Conservation (phyloP, 2,113 vertebrate genomes). For the Mormoops blainvillei region DNA sequence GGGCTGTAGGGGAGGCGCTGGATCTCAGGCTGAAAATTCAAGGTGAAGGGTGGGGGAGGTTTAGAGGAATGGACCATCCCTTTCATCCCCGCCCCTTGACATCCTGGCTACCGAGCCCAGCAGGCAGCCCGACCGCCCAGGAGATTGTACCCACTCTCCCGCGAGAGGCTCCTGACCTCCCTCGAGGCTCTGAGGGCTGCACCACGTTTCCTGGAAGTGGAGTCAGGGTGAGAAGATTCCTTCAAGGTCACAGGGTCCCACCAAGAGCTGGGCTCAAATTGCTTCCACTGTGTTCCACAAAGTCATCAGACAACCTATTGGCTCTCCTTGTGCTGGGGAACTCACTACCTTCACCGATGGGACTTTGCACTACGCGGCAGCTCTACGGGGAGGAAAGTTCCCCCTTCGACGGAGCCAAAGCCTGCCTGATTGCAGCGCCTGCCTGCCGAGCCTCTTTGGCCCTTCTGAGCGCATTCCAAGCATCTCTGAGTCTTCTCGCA, state of each 20-base stretch:
- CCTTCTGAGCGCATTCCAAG: not conserved
- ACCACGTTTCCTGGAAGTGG: not conserved
- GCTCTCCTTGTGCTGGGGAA: not conserved
- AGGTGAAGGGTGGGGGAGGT: rapidly evolving
- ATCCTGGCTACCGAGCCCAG: not conserved
- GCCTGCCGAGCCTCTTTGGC: not conserved
- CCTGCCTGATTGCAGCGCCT: not conserved
- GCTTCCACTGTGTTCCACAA: not conserved
- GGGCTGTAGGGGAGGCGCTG: not conserved
- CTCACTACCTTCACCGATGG: not conserved
- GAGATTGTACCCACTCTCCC: rapidly evolving
- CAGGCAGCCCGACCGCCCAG: not conserved
- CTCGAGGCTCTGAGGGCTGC: not conserved
- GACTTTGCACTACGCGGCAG: too few species aligned
- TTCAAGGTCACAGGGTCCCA: not conserved
- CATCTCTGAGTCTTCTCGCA: not conserved
- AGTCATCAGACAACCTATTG: not conserved
- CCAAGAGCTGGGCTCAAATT: not conserved
- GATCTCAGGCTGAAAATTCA: not conserved
- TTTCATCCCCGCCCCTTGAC: not conserved
- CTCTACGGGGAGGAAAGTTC: not conserved
- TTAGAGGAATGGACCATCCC: not conserved
- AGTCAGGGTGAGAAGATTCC: not conserved
- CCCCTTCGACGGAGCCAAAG: not conserved
- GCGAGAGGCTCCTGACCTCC: not conserved